A percentile compares a stretch with the other conserved stretches of the same genome.
phyloP scores from a whole-genome alignment of 2,113 vertebrate species.

The Athene cunicularia region DNA sequence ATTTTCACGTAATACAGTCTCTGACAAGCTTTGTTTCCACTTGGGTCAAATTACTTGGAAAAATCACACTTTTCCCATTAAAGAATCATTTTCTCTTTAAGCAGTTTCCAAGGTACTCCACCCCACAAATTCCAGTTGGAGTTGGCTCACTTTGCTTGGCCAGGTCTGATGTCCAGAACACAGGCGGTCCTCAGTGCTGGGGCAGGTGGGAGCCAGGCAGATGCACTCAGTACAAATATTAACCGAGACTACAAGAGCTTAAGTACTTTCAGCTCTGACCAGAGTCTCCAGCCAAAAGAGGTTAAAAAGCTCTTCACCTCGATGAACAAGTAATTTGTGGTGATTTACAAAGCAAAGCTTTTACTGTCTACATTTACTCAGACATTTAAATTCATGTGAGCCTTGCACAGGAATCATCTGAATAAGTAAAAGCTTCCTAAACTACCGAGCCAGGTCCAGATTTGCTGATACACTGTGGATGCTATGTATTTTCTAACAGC shows the following conservation, averaged over 20 bases:
- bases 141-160: not conserved
- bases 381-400: not conserved
- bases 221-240: not conserved
- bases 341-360: not conserved
- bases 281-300: not conserved
- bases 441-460: no score
- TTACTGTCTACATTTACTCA: not conserved
- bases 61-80: slow-evolving; percentile 58
- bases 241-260: not conserved
- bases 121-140: not conserved
- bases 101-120: slow-evolving; percentile 29
- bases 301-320: not conserved
- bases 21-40: slow-evolving; percentile 63
- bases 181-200: not conserved
- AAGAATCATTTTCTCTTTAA: slow-evolving; percentile 49
- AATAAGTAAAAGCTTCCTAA: not conserved
- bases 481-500: not conserved
- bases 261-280: not conserved
- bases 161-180: not conserved
- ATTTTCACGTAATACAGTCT: slow-evolving; percentile 48
- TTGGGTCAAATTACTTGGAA: slow-evolving; percentile 50
- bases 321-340: not conserved
- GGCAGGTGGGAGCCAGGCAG: not conserved
- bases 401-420: not conserved
- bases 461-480: not conserved